These are phyloP conservation scores for Apodemus sylvaticus DNA, from an alignment of 2,113 vertebrate species.

Conservation along the genomic window DNA sequence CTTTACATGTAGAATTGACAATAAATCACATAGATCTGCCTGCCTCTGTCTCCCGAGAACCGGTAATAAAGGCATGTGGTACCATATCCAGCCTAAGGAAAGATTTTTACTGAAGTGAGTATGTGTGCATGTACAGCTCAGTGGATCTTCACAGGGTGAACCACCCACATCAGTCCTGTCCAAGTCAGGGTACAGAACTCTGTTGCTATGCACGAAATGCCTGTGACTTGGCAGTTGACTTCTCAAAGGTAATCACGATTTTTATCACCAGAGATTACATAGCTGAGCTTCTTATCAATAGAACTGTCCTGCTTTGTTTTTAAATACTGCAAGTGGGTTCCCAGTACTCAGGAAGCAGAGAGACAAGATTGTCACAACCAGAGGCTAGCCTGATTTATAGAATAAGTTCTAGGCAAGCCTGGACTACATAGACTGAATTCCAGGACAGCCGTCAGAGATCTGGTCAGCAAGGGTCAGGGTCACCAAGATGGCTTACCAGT, in stretches of 20 bases:
- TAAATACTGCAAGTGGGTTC: not conserved
- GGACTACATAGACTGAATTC: not conserved
- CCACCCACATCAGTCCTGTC: not conserved
- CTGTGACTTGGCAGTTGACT: not conserved
- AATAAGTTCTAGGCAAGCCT: not conserved
- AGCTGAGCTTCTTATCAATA: not conserved
- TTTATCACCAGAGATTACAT: constrained; percentile 10
- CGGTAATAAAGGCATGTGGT: not conserved
- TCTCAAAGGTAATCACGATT: not conserved
- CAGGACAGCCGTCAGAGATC: not conserved
- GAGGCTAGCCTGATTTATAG: not conserved
- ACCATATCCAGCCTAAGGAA: not conserved
- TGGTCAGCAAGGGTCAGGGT: not conserved
- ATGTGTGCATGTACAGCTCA: not conserved
- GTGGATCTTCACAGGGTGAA: not conserved
- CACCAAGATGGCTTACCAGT: not conserved
- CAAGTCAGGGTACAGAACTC: not conserved
- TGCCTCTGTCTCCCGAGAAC: not conserved
- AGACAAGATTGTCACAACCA: not conserved
- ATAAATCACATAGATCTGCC: not conserved
- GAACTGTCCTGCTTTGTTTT: not conserved
- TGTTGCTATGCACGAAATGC: not conserved
- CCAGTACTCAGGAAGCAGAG: not conserved
- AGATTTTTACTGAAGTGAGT: not conserved
- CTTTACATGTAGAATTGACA: not conserved